These are phyloP conservation scores for Yponomeuta malinellus DNA, from an alignment of 2,888 invertebrate genomes.

Conservation along the genomic window DNA sequence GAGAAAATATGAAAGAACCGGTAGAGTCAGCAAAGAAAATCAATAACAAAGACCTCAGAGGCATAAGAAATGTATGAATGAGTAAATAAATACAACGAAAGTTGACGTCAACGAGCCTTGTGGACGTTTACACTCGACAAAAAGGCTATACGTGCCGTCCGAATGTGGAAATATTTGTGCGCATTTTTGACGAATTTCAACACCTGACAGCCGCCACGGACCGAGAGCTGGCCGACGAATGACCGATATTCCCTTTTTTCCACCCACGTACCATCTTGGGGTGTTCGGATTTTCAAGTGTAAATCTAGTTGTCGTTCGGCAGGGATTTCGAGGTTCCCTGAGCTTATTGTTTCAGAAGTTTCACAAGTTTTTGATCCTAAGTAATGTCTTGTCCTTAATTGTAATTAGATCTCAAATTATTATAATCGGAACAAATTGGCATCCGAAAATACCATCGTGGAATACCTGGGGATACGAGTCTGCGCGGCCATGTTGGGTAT, in stretches of 20 bases:
- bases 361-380: not conserved
- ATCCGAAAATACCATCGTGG: not conserved
- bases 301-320: constrained; percentile 6
- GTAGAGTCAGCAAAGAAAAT: constrained; percentile 25
- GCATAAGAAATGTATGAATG: constrained; percentile 55
- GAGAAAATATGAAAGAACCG: constrained; percentile 20
- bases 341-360: not conserved
- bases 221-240: constrained; percentile 7
- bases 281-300: constrained; percentile 17
- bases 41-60: constrained; percentile 39
- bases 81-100: constrained; percentile 56
- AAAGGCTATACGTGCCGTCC: constrained; percentile 48
- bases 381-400: not conserved
- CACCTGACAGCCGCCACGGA: constrained; percentile 34
- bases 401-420: not conserved
- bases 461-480: not conserved
- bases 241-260: constrained; percentile 20
- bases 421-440: not conserved
- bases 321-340: not conserved
- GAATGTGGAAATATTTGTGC: constrained; percentile 48
- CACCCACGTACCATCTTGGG: constrained; percentile 14
- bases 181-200: constrained; percentile 49
- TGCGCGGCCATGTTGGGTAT: constrained; percentile 63
- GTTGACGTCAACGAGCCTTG: constrained; percentile 51
- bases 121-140: constrained; percentile 53